Percentiles rank a stretch among this genome's conserved stretches.
phyloP scores from a whole-genome alignment of 2,888 invertebrate species.

The Meta bourneti region DNA sequence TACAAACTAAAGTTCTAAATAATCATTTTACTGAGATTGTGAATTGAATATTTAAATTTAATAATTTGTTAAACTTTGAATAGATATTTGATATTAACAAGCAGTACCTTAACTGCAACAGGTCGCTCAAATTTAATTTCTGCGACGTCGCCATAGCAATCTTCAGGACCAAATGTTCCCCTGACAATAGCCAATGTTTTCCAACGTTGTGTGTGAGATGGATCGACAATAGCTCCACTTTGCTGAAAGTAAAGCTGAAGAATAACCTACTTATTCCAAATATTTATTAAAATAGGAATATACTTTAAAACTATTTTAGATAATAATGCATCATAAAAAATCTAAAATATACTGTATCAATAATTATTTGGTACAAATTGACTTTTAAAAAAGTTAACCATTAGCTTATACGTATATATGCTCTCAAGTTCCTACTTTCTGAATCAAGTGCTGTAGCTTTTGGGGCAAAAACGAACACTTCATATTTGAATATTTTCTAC shows the following conservation, averaged over 20 bases:
- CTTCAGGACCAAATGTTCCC: conserved; percentile 91
- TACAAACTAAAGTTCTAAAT: neutral
- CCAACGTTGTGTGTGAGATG: conserved; percentile 85
- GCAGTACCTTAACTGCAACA: conserved; percentile 89
- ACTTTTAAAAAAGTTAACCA: too few relatives aligned
- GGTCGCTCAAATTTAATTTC: conserved; percentile 95
- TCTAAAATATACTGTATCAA: neutral
- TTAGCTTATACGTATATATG: too few relatives aligned
- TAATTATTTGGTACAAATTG: too few relatives aligned
- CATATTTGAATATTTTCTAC: too few relatives aligned
- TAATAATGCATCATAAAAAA: neutral
- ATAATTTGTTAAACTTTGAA: neutral
- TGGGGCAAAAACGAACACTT: too few relatives aligned
- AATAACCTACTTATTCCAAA: neutral
- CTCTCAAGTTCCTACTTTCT: too few relatives aligned
- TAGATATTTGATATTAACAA: neutral
- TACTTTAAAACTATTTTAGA: neutral
- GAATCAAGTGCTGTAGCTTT: too few relatives aligned
- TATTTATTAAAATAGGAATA: too few relatives aligned
- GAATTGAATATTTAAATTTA: neutral
- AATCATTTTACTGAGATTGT: neutral
- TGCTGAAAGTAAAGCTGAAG: conserved; percentile 72
- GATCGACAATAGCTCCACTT: conserved; percentile 79
- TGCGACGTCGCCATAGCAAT: conserved; percentile 90
- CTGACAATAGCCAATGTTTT: conserved; percentile 91